Evolutionary conservation across 2,888 invertebrate genomes (phyloP).

Genomic region (Amaurobius ferox): DNA sequence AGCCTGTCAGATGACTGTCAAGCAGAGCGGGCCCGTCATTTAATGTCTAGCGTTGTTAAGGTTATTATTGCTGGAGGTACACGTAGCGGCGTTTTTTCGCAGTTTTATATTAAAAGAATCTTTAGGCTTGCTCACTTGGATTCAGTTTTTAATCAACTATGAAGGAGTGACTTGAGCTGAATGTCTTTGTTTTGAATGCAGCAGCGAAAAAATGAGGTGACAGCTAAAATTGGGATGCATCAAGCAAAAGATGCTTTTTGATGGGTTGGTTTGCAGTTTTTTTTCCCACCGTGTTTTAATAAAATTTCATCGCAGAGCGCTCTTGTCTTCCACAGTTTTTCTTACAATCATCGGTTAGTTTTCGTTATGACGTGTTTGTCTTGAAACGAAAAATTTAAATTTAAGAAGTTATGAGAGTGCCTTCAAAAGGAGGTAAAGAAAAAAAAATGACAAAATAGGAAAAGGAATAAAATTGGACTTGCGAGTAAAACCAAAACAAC

Average conservation of each 20-base stretch:
- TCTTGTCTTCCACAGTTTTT: neutral
- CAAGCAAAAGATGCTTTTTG: conserved; percentile 46
- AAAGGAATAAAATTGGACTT: too few species aligned
- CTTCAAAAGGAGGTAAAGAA: too few species aligned
- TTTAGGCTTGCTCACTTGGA: conserved; percentile 21
- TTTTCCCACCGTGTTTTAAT: conserved; percentile 27
- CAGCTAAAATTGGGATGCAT: conserved; percentile 65
- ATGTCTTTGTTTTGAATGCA: conserved; percentile 42
- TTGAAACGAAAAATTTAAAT: too few species aligned
- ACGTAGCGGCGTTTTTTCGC: conserved; percentile 9
- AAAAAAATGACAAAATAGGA: neutral
- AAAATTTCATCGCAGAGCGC: conserved; percentile 49
- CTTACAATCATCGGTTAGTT: neutral
- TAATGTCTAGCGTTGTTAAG: conserved; percentile 63
- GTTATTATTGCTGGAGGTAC: conserved; percentile 61
- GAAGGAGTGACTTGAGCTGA: conserved; percentile 39
- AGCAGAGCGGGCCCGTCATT: conserved; percentile 35
- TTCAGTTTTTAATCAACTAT: conserved; percentile 67
- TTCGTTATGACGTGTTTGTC: neutral
- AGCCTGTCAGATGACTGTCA: conserved; percentile 71
- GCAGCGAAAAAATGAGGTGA: neutral
- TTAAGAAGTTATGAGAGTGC: too few species aligned
- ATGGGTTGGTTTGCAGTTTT: neutral
- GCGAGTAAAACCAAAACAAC: too few species aligned
- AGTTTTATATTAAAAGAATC: conserved; percentile 67